Conservation (phyloP, 2,113 vertebrate genomes). For the mouse (Mus musculus) region GRCm39 chrX:68183001-68183500, state of each 20-base stretch:
- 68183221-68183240: not conserved
- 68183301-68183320: not conserved
- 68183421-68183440: not conserved
- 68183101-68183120: not conserved
- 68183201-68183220: slow-evolving; percentile 56
- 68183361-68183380: slow-evolving; percentile 17
- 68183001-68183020: not conserved
- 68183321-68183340: not conserved
- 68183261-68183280: slow-evolving; percentile 15
- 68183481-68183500: not conserved
- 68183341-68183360: not conserved
- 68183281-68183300: slow-evolving; percentile 55
- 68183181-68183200: slow-evolving; percentile 16
- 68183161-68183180: not conserved
- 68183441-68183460: not conserved
- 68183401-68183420: not conserved
- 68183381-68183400: not conserved
- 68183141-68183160: not conserved
- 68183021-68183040: not conserved
- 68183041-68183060: not conserved
- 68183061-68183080: not conserved
- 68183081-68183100: not conserved
- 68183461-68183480: not conserved
- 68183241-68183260: slow-evolving; percentile 62
- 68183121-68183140: not conserved